phyloP scores from a whole-genome alignment of 2,888 invertebrate species.

The Eudemis profundana region DNA sequence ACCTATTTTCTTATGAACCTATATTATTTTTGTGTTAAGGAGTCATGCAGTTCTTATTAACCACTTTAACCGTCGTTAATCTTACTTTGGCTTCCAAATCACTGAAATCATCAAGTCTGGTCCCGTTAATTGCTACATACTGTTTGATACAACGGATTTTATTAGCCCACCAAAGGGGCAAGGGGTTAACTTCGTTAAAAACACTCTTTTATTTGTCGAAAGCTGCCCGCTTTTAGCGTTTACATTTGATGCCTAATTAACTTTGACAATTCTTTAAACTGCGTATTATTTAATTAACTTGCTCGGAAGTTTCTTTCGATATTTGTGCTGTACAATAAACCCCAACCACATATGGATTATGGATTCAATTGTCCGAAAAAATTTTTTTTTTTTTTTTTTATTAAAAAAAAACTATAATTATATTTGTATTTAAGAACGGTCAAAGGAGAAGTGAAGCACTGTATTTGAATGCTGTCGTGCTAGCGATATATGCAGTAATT shows the following conservation, averaged over 20 bases:
- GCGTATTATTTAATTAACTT: too few species aligned
- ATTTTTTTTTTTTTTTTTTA: too few species aligned
- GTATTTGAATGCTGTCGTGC: too few species aligned
- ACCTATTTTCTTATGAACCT: background rate
- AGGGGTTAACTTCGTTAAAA: slow-evolving; percentile 16
- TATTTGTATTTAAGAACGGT: too few species aligned
- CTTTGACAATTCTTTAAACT: too few species aligned
- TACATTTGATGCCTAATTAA: background rate
- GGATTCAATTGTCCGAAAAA: too few species aligned
- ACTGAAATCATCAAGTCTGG: slow-evolving; percentile 35
- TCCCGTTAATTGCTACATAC: slow-evolving; percentile 22
- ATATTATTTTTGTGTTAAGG: background rate
- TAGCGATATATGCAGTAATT: too few species aligned
- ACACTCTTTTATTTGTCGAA: background rate
- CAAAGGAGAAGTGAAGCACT: too few species aligned
- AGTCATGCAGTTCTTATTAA: slow-evolving; percentile 26
- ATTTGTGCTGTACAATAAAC: too few species aligned
- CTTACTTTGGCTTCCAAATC: slow-evolving; percentile 37
- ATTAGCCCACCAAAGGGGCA: slow-evolving; percentile 30
- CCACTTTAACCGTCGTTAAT: slow-evolving; percentile 40
- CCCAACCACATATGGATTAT: too few species aligned
- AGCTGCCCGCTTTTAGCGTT: background rate
- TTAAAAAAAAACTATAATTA: too few species aligned
- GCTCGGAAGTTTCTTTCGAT: too few species aligned
- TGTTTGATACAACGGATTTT: slow-evolving; percentile 34